A percentile compares a stretch with the other conserved stretches of the same genome.
Conservation (phyloP, 1,140 invertebrate genomes). For the Drosophila repleta region DNA sequence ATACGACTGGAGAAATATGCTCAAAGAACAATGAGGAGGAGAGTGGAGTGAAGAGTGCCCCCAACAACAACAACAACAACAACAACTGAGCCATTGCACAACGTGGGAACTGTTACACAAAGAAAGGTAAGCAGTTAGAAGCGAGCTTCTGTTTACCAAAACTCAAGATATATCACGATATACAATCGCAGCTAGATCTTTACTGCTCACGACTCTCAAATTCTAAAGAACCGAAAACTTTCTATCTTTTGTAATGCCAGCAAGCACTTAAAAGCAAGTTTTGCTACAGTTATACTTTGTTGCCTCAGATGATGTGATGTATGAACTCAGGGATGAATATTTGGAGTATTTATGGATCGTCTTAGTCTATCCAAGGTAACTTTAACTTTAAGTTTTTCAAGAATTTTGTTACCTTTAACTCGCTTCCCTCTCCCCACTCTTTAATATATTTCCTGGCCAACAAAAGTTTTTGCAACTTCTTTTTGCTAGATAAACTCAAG, state of each 20-base stretch:
- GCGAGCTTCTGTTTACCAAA: background rate
- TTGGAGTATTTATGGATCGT: too few species aligned
- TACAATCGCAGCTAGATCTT: constrained; percentile 11
- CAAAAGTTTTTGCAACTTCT: background rate
- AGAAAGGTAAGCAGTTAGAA: constrained; percentile 8
- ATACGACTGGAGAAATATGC: background rate
- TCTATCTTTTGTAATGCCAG: constrained; percentile 1
- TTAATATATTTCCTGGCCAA: background rate
- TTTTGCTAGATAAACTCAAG: background rate
- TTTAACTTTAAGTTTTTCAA: background rate
- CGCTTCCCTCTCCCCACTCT: too few species aligned
- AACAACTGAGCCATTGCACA: constrained; percentile 3
- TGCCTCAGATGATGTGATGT: too few species aligned
- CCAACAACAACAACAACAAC: too few species aligned
- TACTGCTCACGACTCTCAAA: constrained; percentile 15
- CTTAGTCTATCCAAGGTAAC: too few species aligned
- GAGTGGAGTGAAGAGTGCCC: background rate
- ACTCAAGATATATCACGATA: constrained; percentile 17
- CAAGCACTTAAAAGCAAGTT: background rate
- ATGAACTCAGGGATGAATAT: too few species aligned
- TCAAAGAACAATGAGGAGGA: background rate
- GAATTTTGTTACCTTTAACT: background rate
- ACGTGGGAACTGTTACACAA: constrained; percentile 21
- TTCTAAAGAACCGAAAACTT: background rate
- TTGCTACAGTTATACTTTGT: too few species aligned